Conservation (phyloP, 2,797 vertebrate genomes). For the Enteromius afrohamiltoni region DNA sequence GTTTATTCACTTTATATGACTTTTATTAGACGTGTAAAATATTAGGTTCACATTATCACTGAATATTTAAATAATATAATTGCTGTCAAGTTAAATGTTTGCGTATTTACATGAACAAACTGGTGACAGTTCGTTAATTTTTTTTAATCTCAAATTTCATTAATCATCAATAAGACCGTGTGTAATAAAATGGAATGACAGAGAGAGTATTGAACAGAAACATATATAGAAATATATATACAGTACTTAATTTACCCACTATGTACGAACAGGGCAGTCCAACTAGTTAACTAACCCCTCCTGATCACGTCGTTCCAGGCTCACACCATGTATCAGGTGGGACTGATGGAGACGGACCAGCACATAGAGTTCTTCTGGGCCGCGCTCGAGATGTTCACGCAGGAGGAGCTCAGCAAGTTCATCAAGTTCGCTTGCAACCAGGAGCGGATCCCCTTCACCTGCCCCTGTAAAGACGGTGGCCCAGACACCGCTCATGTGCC, state of each 20-base stretch:
- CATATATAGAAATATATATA: too few species aligned
- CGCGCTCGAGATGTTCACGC: slow-evolving; percentile 93
- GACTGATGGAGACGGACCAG: slow-evolving; percentile 97
- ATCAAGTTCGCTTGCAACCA: slow-evolving; percentile 99
- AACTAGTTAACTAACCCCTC: not conserved
- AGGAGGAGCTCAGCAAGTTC: slow-evolving; percentile 99
- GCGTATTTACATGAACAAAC: too few species aligned
- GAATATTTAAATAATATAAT: too few species aligned
- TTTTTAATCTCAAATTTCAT: not conserved
- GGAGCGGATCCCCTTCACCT: slow-evolving; percentile 97
- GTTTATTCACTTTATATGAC: too few species aligned
- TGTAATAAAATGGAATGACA: too few species aligned
- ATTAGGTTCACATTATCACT: too few species aligned
- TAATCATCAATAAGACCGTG: not conserved
- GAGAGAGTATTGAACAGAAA: too few species aligned
- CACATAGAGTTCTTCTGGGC: slow-evolving; percentile 99
- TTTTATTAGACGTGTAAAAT: too few species aligned
- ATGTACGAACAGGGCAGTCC: not conserved
- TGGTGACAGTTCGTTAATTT: not conserved
- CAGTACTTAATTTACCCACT: too few species aligned
- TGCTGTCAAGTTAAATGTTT: too few species aligned
- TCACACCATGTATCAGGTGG: slow-evolving; percentile 99
- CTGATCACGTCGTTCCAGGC: slow-evolving; percentile 76
- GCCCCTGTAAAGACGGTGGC: slow-evolving; percentile 95
- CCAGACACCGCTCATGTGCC: slow-evolving; percentile 96